phyloP scores from a whole-genome alignment of 2,797 vertebrate genomes.

The Hypotaenidia okinawae region DNA sequence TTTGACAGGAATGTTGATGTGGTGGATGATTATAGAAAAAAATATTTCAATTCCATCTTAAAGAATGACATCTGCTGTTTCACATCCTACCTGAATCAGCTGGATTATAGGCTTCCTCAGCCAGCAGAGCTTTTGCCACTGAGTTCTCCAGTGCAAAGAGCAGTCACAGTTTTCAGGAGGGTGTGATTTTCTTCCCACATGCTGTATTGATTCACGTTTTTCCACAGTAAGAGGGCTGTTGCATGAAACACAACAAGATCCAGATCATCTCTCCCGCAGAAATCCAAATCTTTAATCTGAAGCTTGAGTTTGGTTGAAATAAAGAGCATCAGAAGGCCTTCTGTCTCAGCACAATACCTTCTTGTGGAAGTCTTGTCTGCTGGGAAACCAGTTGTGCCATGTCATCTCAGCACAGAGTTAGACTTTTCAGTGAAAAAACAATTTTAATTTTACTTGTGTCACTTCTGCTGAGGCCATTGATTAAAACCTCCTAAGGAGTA shows the following conservation, averaged over 20 bases:
- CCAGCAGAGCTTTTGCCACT: not conserved
- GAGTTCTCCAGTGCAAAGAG: not conserved
- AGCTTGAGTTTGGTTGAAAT: not conserved
- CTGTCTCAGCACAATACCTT: not conserved
- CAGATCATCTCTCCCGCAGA: not conserved
- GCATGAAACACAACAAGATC: not conserved
- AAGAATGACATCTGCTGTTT: not conserved
- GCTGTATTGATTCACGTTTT: not conserved
- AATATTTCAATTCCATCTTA: not conserved
- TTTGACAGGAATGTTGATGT: not conserved
- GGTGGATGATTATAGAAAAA: not conserved
- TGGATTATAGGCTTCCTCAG: not conserved
- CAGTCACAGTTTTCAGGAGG: not conserved
- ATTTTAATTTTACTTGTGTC: not conserved
- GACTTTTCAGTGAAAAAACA: not conserved
- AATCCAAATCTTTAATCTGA: not conserved
- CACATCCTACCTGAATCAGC: not conserved
- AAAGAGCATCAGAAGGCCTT: not conserved
- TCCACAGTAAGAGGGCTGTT: not conserved
- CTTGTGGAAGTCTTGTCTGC: not conserved
- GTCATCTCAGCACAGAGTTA: not conserved
- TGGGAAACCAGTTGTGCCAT: not conserved
- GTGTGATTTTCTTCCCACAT: not conserved
- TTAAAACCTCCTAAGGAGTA: not conserved
- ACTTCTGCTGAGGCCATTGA: slow-evolving; percentile 1